phyloP scores from a whole-genome alignment of 2,888 invertebrate species.

The Caenorhabditis imperialis region DNA sequence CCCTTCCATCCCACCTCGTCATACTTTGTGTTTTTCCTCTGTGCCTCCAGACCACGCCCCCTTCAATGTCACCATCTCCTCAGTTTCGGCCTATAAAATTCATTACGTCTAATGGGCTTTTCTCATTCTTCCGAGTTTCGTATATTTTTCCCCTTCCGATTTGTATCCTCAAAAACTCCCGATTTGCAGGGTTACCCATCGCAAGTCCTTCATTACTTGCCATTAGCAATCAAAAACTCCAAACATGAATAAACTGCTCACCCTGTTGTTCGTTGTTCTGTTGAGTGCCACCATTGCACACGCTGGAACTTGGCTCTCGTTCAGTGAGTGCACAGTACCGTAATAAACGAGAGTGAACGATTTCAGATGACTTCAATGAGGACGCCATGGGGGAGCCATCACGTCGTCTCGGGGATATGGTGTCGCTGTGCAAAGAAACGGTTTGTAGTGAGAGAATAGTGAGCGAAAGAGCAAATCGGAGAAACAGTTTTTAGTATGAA shows the following conservation, averaged over 20 bases:
- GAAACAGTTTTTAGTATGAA: no score
- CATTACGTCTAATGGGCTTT: conserved; percentile 52
- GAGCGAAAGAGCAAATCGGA: no score
- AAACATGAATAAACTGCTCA: conserved; percentile 5
- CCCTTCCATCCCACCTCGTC: no score
- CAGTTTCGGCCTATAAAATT: conserved; percentile 37
- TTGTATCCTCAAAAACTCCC: neutral
- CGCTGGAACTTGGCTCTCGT: conserved; percentile 53
- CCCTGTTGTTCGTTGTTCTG: conserved; percentile 19
- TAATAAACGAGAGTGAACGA: neutral
- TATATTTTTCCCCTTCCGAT: neutral
- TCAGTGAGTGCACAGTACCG: no score
- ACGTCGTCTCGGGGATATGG: conserved; percentile 44
- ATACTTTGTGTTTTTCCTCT: no score
- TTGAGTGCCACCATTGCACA: conserved; percentile 6
- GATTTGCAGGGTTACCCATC: conserved; percentile 37
- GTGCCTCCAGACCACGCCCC: conserved; percentile 10
- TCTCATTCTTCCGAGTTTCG: neutral
- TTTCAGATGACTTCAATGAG: conserved; percentile 55
- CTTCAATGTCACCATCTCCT: conserved; percentile 15
- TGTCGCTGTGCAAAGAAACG: conserved; percentile 50
- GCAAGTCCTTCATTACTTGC: conserved; percentile 1
- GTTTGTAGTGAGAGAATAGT: no score
- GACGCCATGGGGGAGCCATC: conserved; percentile 38
- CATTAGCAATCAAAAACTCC: neutral